Evolutionary conservation across 2,113 vertebrate species (phyloP), one percentile per base, ranked within the genome.

Genomic region (Callaeas wilsoni): DNA sequence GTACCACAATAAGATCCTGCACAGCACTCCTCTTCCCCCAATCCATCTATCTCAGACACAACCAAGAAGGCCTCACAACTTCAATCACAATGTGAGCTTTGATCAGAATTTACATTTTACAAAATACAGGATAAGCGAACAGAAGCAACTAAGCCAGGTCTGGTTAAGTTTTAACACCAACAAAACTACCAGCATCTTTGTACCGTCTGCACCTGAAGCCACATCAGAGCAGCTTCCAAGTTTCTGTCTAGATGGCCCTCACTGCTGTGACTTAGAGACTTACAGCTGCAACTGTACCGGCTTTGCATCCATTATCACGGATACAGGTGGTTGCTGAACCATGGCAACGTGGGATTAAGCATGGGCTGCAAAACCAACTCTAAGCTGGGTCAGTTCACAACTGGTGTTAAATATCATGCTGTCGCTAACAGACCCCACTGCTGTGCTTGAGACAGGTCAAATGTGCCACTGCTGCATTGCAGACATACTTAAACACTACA

Each of bases 341-440:
- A 74, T 80, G 71, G 82, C 79, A 93, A 92, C 11, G 0, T 33
- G n/a, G 78, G 84, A 96, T 94, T 95, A 94, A 62, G 71, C 42
- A 74, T 2, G 19, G 89, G 47, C 73, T 92, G 59, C 60, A 94
- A 92, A 94, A 89, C 25, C 76, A 89, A 32, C 68, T 71, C 6
- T 69, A 84, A 92, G 21, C 76, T 75, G 27, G 60, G 76, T 93
- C 94, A 93, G 56, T 42, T 93, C 95, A 90, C 33, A 62, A 88
- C 68, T 39, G 55, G 88, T 88, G 30, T 90, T 92, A 93, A 83
- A 27, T 90, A 92, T 77, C 83, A 4, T 9, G 16, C 59, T 94
- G 84, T 26, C 0, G 0, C 90, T 73, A 57, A 52, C 53, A 77
- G 50, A 76, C 26, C 46, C 23, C 39, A 39, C 53, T 62, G 17